Evolutionary conservation across 2,888 invertebrate genomes (phyloP), one percentile per base, ranked within the genome.

Genomic region (Neoitamus cyanurus): DNA sequence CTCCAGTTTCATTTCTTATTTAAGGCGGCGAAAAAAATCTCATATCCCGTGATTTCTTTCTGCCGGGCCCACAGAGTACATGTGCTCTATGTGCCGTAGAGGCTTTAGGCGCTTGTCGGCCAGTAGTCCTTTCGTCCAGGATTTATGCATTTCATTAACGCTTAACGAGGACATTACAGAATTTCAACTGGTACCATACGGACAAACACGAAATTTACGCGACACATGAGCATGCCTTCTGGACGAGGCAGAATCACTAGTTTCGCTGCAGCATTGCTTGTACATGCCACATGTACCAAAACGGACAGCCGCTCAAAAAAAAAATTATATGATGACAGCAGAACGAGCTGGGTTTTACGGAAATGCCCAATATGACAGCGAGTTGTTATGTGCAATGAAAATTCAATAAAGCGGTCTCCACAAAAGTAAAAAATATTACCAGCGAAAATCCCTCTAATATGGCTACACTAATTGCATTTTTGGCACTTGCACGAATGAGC

Each of bases 91-190:
- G 30, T 31, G 1, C 37, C 25, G 37, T 25, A 1, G n/a, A 15
- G 46, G 42, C 25, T 4, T n/a, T 9, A 42, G 42, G 37, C 42
- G 30, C n/a, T 28, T 77, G 77, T 77, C 46, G 77, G 77, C 42
- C 77, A 77, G 25, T 58, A 15, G 80, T 80, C 80, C 80, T 80
- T 15, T 68, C 58, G n/a, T 20, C 68, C 78, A 48, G 34, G 68
- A 80, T 80, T 80, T 80, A 80, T 80, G 80, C 80, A 80, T 80
- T 80, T 80, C 80, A 80, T 80, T 80, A 80, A 80, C 58, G 68
- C 20, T 80, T 80, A 80, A 80, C 80, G 68, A 80, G 80, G 58
- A 36, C 58, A 80, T 80, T 80, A 80, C 80, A 80, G 80, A 68
- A 80, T 68, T 58, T 58, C 80, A 58, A 25, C 34, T 80, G 80